Evolutionary conservation across 2,888 invertebrate genomes (phyloP).

Genomic region (Lordiphosa fenestrarum): DNA sequence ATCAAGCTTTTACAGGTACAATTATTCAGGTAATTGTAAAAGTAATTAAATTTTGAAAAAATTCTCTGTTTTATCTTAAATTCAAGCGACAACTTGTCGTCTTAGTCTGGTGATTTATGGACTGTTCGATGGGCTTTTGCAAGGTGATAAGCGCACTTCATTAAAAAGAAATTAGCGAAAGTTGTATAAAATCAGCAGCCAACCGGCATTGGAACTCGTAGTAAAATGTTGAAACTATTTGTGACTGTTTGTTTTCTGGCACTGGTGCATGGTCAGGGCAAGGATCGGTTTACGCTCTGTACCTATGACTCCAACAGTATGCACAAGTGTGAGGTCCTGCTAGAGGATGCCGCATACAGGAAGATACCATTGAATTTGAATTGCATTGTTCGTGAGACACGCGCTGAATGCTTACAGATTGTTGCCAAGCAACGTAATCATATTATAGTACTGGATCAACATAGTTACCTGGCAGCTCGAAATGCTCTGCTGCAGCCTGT

Average conservation of each 20-base stretch:
- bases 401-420: background rate
- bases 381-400: background rate
- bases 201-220: background rate
- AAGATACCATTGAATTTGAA: background rate
- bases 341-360: background rate
- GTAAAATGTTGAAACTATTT: background rate
- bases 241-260: background rate
- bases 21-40: too few species aligned
- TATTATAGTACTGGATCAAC: conserved; percentile 9
- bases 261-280: background rate
- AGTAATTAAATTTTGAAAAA: too few species aligned
- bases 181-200: conserved; percentile 11
- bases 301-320: conserved; percentile 2
- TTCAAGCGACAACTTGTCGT: too few species aligned
- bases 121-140: background rate
- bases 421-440: conserved; percentile 3
- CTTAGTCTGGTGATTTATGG: too few species aligned
- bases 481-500: conserved; percentile 2
- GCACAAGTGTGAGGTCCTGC: conserved; percentile 7
- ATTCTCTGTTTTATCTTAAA: too few species aligned
- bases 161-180: conserved; percentile 13
- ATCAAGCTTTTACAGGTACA: too few species aligned
- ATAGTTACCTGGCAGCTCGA: conserved; percentile 10
- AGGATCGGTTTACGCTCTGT: conserved; percentile 7
- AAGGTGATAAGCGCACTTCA: conserved; percentile 8